Conservation (phyloP, 1,140 invertebrate genomes). For the Delia radicum region DNA sequence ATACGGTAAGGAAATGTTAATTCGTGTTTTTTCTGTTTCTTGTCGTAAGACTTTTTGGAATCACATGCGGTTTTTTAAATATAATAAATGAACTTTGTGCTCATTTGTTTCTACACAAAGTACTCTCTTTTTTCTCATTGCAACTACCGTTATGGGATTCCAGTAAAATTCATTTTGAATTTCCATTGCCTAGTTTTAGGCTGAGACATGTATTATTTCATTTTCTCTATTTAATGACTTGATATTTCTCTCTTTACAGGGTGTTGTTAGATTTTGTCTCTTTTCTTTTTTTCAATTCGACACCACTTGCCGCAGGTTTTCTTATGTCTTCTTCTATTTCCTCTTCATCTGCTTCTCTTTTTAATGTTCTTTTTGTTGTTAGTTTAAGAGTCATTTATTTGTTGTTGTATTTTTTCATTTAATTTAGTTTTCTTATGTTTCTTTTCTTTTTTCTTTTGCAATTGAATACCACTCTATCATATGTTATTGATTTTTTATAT, state of each 20-base stretch:
- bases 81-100: not conserved
- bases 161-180: not conserved
- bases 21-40: not conserved
- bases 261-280: not conserved
- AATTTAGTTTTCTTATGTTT: not conserved
- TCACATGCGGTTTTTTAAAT: conserved; percentile 7
- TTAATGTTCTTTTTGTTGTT: not conserved
- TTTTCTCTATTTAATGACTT: not conserved
- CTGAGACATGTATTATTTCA: not conserved
- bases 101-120: not conserved
- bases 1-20: conserved; percentile 17
- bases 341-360: not conserved
- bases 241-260: not conserved
- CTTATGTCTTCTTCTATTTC: conserved; percentile 5
- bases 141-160: not conserved
- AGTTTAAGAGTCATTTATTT: not conserved
- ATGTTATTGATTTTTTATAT: conserved; percentile 17
- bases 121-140: no score
- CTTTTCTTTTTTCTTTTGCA: not conserved
- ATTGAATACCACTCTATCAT: conserved; percentile 21
- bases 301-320: conserved; percentile 19
- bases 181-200: not conserved
- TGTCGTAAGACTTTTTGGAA: not conserved
- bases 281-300: not conserved
- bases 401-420: not conserved